phyloP scores from a whole-genome alignment of 2,113 vertebrate genomes.

The Sitta europaea region DNA sequence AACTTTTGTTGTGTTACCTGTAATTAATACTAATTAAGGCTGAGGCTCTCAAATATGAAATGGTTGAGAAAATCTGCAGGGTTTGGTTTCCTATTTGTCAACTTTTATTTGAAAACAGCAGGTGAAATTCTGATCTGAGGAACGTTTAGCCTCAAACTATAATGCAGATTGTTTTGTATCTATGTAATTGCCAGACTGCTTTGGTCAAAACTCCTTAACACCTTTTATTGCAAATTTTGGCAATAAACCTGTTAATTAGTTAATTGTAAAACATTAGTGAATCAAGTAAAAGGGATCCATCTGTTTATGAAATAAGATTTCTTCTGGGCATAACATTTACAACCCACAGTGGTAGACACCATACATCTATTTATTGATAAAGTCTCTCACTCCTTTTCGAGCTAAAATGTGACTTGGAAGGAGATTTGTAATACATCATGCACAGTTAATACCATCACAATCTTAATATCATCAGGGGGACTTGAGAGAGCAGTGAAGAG shows the following conservation, averaged over 20 bases:
- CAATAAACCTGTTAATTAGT: slow-evolving; percentile 82
- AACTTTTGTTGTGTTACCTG: slow-evolving; percentile 54
- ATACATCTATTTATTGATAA: slow-evolving; percentile 30
- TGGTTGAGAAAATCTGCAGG: slow-evolving; percentile 65
- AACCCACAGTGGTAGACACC: slow-evolving; percentile 34
- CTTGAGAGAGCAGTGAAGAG: background rate
- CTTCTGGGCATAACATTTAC: slow-evolving; percentile 74
- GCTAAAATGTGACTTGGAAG: slow-evolving; percentile 20
- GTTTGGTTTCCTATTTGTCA: slow-evolving; percentile 74
- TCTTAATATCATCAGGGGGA: background rate
- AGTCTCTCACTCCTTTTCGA: background rate
- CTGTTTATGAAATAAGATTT: slow-evolving; percentile 76
- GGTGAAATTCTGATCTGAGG: slow-evolving; percentile 71
- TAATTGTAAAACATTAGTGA: slow-evolving; percentile 80
- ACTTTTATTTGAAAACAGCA: slow-evolving; percentile 79
- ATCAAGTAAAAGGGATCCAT: slow-evolving; percentile 78
- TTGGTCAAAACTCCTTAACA: slow-evolving; percentile 77
- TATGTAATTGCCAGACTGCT: slow-evolving; percentile 73
- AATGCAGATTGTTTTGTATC: slow-evolving; percentile 70
- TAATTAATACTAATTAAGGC: slow-evolving; percentile 77
- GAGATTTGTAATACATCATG: background rate
- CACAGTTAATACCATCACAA: background rate
- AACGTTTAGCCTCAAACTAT: slow-evolving; percentile 76
- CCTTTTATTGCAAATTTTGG: slow-evolving; percentile 80
- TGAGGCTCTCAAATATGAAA: slow-evolving; percentile 60